Base-by-base conservation (phyloP, 2,888 invertebrate species). In the Abrostola tripartita region DNA sequence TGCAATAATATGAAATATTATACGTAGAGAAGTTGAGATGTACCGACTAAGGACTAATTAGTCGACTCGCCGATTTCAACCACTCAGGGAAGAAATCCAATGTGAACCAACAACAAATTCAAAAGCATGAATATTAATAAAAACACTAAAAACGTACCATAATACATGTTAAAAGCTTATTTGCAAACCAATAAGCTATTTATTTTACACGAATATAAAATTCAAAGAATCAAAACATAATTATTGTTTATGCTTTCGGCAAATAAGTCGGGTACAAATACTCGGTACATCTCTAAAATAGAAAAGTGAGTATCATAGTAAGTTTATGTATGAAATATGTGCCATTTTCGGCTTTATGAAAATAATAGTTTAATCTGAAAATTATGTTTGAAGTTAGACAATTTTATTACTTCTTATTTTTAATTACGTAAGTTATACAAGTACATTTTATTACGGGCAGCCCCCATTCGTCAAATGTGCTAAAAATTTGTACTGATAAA, bases 261-360 rank as follows among this genome's bases (percentile, higher is more conserved):
- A 1, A 24, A 37, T 54, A 42, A 44, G 37, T 44, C 37, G 6
- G 24, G 9, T 55, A 37, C 50, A 50, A 35, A 49, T 54, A 37
- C 50, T 57, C 11, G 42, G 42, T 68, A 24, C 47, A 54, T 61
- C 68, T 61, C n/a, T n/a, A 24, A 38, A 56, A 10, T 53, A 47
- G 36, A 58, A 58, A 51, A 12, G n/a, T 61, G 49, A 65, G 38
- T 61, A 53, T 52, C 42, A 61, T 65, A 71, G 51, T 55, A n/a
- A n/a, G n/a, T n/a, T 37, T 67, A 68, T 44, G 42, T 60, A 63
- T 55, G 41, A 63, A 62, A 67, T 37, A 62, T 68, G 74, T 78
- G 78, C 78, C 78, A 78, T 78, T 57, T 69, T 68, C 63, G 71
- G 64, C 54, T 69, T 65, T 71, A 69, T 38, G 9, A 12, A 35